Conservation (phyloP, 2,888 invertebrate species). For the Dendrolimus houi region DNA sequence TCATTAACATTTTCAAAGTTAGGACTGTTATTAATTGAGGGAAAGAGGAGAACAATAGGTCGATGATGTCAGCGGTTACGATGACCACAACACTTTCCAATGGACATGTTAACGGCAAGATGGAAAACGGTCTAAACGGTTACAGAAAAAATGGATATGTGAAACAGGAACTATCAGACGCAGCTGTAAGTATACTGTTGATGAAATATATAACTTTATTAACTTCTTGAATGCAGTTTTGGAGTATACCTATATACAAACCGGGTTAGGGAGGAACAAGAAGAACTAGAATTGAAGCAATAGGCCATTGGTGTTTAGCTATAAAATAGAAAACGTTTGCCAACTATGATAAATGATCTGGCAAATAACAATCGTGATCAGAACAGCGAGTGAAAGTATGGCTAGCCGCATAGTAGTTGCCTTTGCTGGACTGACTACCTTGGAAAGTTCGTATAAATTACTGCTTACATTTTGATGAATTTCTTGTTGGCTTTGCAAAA, state of each 20-base stretch:
- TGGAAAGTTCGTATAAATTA: slow-evolving; percentile 13
- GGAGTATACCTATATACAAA: not conserved
- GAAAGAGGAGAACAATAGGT: slow-evolving; percentile 11
- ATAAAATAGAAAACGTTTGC: slow-evolving; percentile 8
- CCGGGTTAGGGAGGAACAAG: no score
- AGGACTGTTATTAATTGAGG: slow-evolving; percentile 10
- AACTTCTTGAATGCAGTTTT: not conserved
- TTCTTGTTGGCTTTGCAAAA: not conserved
- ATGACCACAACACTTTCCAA: slow-evolving; percentile 59
- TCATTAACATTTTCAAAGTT: slow-evolving; percentile 8
- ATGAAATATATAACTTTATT: not conserved
- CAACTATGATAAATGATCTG: slow-evolving; percentile 10
- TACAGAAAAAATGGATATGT: slow-evolving; percentile 59
- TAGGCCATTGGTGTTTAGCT: slow-evolving; percentile 1
- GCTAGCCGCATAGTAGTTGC: slow-evolving; percentile 9
- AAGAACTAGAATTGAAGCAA: not conserved
- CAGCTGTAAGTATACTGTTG: slow-evolving; percentile 37
- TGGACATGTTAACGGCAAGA: slow-evolving; percentile 50
- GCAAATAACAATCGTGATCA: slow-evolving; percentile 16
- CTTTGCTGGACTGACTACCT: slow-evolving; percentile 11
- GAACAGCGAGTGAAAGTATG: slow-evolving; percentile 24
- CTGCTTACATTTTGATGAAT: not conserved
- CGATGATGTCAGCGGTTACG: slow-evolving; percentile 57
- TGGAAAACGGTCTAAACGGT: slow-evolving; percentile 49
- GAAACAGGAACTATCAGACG: slow-evolving; percentile 38